A percentile compares a stretch with the other conserved stretches of the same genome.
Evolutionary conservation across 2,797 vertebrate species (phyloP).

Genomic region (Neoniphon sammara): DNA sequence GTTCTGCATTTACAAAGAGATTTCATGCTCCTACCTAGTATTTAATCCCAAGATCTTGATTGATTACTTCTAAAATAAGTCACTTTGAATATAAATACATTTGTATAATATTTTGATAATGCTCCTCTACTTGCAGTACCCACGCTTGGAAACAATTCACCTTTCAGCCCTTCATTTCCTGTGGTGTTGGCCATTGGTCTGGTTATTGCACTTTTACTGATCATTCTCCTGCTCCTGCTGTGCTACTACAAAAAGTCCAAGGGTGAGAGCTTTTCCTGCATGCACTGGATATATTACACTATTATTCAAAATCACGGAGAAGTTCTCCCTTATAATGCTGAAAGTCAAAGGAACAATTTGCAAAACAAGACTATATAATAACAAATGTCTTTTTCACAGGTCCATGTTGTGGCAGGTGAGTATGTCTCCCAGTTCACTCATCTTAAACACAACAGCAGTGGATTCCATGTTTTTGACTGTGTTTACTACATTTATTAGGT

Average conservation of each 20-base stretch:
- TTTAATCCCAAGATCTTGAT: not conserved
- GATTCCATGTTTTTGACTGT: not conserved
- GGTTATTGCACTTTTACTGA: conserved; percentile 10
- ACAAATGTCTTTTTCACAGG: conserved; percentile 20
- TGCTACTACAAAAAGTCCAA: conserved; percentile 4
- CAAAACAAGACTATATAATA: not conserved
- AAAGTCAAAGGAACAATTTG: not conserved
- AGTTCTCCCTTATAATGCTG: not conserved
- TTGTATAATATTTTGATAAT: not conserved
- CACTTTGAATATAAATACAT: not conserved
- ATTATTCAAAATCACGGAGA: not conserved
- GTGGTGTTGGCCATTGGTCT: conserved; percentile 8
- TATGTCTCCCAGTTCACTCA: not conserved
- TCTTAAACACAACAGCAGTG: not conserved
- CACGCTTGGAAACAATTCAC: not conserved
- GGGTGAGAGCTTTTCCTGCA: conserved; percentile 16
- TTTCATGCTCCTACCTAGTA: too few species aligned
- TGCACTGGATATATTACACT: not conserved
- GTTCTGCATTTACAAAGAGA: too few species aligned
- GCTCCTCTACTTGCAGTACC: not conserved
- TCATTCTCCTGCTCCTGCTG: conserved; percentile 36
- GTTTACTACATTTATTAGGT: conserved; percentile 9
- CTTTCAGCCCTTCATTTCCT: not conserved
- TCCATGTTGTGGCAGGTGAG: conserved; percentile 21
- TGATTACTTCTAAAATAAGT: too few species aligned